A percentile compares a stretch with the other conserved stretches of the same genome.
Evolutionary conservation across 2,888 invertebrate genomes (phyloP).

Genomic region (Philereme transversata): DNA sequence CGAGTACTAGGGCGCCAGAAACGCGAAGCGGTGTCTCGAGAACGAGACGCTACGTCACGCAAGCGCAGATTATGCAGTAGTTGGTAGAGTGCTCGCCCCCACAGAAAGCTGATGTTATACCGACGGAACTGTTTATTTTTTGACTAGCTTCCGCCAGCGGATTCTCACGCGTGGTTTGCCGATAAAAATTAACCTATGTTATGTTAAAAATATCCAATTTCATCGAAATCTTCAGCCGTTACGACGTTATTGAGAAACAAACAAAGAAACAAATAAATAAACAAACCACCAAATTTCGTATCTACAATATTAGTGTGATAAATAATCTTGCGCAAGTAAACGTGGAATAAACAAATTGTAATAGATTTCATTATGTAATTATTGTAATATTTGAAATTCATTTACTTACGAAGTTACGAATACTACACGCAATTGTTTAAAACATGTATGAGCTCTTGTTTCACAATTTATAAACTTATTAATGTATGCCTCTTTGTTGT

Average conservation of each 20-base stretch:
- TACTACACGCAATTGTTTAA: constrained; percentile 2
- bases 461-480: constrained; percentile 20
- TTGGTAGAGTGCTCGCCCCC: background rate
- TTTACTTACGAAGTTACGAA: background rate
- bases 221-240: too few relatives aligned
- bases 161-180: too few relatives aligned
- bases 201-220: too few relatives aligned
- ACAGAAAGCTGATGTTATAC: constrained; percentile 17
- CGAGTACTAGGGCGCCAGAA: constrained; percentile 57
- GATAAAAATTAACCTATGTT: too few relatives aligned
- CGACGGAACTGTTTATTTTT: background rate
- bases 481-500: constrained; percentile 27
- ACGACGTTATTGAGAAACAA: too few relatives aligned
- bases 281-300: too few relatives aligned
- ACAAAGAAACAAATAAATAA: too few relatives aligned
- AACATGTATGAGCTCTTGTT: constrained; percentile 24
- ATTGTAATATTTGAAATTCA: background rate
- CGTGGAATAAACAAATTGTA: too few relatives aligned
- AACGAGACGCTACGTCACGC: constrained; percentile 28
- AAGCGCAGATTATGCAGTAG: constrained; percentile 7
- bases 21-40: constrained; percentile 40
- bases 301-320: too few relatives aligned
- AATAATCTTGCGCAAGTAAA: too few relatives aligned
- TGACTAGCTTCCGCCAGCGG: too few relatives aligned
- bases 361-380: too few relatives aligned